phyloP scores from a whole-genome alignment of 1,140 invertebrate genomes.

The Nilaparvata lugens region DNA sequence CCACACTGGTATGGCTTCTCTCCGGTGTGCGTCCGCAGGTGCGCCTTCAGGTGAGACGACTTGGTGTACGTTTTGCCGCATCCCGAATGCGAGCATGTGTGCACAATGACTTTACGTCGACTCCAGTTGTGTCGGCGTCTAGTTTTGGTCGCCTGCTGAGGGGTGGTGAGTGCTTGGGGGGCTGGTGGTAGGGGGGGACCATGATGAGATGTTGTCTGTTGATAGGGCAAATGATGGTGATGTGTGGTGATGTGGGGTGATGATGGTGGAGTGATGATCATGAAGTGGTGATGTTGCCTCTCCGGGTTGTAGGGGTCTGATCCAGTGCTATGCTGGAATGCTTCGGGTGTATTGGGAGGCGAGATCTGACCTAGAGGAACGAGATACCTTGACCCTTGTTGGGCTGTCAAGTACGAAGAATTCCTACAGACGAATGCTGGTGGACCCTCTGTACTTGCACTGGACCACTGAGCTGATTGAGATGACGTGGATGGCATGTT shows the following conservation, averaged over 20 bases:
- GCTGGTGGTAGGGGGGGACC: neutral
- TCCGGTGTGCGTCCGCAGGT: slow-evolving; percentile 54
- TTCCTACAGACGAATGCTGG: no score
- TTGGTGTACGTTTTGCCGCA: slow-evolving; percentile 64
- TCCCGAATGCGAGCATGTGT: slow-evolving; percentile 52
- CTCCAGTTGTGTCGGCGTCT: slow-evolving; percentile 44
- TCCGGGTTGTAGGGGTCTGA: neutral
- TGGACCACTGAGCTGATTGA: no score
- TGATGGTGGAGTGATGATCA: slow-evolving; percentile 31
- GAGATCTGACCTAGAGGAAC: slow-evolving; percentile 19
- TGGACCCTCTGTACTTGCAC: no score
- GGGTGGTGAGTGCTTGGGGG: slow-evolving; percentile 1
- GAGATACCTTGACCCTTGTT: slow-evolving; percentile 7
- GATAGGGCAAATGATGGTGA: neutral
- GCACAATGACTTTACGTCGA: slow-evolving; percentile 48
- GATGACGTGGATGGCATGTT: no score
- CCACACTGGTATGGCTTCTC: slow-evolving; percentile 62
- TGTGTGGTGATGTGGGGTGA: slow-evolving; percentile 23
- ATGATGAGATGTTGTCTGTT: neutral
- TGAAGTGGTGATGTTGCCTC: slow-evolving; percentile 19
- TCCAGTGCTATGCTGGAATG: neutral
- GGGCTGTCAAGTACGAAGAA: no score
- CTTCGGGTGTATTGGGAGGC: slow-evolving; percentile 14
- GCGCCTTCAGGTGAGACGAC: slow-evolving; percentile 64
- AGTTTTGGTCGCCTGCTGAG: slow-evolving; percentile 18